Conservation (phyloP, 2,888 invertebrate genomes). For the Exocentrus adspersus region DNA sequence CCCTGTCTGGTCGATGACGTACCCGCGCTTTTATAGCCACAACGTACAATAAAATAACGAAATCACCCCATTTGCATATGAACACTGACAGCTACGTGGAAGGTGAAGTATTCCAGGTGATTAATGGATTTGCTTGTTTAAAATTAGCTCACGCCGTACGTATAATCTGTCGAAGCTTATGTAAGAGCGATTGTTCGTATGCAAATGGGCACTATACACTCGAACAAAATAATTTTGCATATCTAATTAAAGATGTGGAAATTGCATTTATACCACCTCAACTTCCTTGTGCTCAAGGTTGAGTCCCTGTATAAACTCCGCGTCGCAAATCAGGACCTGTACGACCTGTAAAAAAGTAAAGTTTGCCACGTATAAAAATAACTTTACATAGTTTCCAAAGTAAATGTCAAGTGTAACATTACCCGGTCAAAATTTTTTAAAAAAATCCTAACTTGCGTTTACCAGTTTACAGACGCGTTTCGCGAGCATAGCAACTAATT, state of each 20-base stretch:
- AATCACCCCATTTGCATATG: slow-evolving; percentile 27
- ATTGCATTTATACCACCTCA: slow-evolving; percentile 26
- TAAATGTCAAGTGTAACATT: too few species aligned
- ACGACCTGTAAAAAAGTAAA: too few species aligned
- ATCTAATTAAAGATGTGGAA: slow-evolving; percentile 33
- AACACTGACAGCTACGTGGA: slow-evolving; percentile 24
- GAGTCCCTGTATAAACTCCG: slow-evolving; percentile 1
- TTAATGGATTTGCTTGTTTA: slow-evolving; percentile 24
- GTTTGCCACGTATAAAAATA: too few species aligned
- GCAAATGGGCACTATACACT: slow-evolving; percentile 30
- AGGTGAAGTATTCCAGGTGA: slow-evolving; percentile 25
- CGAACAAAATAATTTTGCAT: slow-evolving; percentile 34
- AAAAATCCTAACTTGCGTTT: background rate
- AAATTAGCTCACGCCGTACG: slow-evolving; percentile 25
- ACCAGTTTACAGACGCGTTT: background rate
- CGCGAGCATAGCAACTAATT: background rate
- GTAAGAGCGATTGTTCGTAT: slow-evolving; percentile 35
- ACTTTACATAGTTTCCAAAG: too few species aligned
- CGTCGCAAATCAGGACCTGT: background rate
- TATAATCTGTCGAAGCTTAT: slow-evolving; percentile 27
- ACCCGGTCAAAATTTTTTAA: too few species aligned
- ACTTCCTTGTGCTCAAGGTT: slow-evolving; percentile 35
- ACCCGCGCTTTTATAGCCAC: slow-evolving; percentile 13
- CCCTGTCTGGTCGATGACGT: slow-evolving; percentile 8
- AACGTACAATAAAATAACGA: slow-evolving; percentile 21